Percentiles rank a stretch among this genome's conserved stretches.
These are phyloP conservation scores for Gymnocephalus cernua DNA, from an alignment of 2,113 vertebrate species.

Conservation along the genomic window DNA sequence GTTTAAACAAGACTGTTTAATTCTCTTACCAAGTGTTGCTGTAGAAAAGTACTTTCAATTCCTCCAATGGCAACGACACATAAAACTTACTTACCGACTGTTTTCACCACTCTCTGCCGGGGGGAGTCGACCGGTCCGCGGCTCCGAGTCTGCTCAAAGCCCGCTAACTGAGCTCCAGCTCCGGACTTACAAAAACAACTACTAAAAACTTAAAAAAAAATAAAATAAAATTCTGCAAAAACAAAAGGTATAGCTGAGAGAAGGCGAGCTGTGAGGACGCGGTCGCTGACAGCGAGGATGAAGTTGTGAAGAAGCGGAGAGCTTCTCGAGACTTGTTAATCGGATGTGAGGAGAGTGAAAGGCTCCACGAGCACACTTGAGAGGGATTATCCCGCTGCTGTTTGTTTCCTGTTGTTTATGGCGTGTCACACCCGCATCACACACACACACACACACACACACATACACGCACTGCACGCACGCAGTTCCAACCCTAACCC, in stretches of 20 bases:
- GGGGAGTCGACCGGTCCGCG: background rate
- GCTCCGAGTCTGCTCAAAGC: background rate
- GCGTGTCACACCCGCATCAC: background rate
- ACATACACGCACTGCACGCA: background rate
- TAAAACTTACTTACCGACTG: constrained; percentile 8
- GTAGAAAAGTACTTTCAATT: background rate
- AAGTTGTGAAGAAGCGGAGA: background rate
- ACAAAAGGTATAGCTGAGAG: no score
- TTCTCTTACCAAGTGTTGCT: constrained; percentile 33
- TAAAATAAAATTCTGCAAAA: no score
- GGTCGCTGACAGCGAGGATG: no score
- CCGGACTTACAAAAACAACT: background rate
- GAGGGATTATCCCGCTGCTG: constrained; percentile 19
- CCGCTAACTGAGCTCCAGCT: background rate
- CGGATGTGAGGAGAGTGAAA: background rate
- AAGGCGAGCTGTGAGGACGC: no score
- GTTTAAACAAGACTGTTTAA: background rate
- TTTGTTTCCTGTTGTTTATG: constrained; percentile 54
- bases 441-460: background rate
- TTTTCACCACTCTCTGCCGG: constrained; percentile 13
- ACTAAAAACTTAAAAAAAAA: no score
- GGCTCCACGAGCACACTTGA: background rate
- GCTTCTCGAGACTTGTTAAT: background rate
- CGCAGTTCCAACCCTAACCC: no score
- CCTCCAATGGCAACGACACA: constrained; percentile 4